Conservation (phyloP, 2,888 invertebrate species). For the Lasioglossum calceatum region DNA sequence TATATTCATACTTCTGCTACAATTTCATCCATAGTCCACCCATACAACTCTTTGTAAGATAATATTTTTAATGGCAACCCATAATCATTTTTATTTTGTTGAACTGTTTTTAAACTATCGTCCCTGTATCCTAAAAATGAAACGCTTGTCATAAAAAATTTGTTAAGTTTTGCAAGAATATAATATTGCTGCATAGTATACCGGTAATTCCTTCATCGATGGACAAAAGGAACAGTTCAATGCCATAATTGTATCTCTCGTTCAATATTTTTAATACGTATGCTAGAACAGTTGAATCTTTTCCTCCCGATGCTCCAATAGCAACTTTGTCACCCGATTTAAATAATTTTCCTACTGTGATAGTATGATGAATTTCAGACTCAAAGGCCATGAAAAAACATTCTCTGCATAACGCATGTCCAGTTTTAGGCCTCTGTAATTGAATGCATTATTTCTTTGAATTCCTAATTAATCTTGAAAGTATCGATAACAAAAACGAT, state of each 20-base stretch:
- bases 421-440: slow-evolving; percentile 94
- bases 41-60: slow-evolving; percentile 98
- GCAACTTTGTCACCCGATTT: slow-evolving; percentile 94
- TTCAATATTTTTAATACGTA: slow-evolving; percentile 96
- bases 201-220: slow-evolving; percentile 99
- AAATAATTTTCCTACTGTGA: slow-evolving; percentile 92
- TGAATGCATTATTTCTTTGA: slow-evolving; percentile 56
- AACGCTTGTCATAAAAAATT: not conserved
- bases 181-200: slow-evolving; percentile 42
- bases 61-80: slow-evolving; percentile 96
- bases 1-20: slow-evolving; percentile 89
- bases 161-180: slow-evolving; percentile 7
- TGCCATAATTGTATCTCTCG: slow-evolving; percentile 94
- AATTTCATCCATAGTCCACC: slow-evolving; percentile 99
- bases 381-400: slow-evolving; percentile 98
- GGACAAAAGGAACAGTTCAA: slow-evolving; percentile 95
- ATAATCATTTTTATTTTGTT: slow-evolving; percentile 97
- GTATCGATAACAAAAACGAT: not conserved
- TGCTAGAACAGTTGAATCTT: slow-evolving; percentile 99
- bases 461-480: not conserved
- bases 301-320: slow-evolving; percentile 96
- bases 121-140: slow-evolving; percentile 91
- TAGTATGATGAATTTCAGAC: slow-evolving; percentile 97
- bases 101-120: slow-evolving; percentile 98
- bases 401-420: slow-evolving; percentile 96